Base-by-base conservation (phyloP, 2,797 vertebrate genomes). In the Acrocephalus scirpaceus region DNA sequence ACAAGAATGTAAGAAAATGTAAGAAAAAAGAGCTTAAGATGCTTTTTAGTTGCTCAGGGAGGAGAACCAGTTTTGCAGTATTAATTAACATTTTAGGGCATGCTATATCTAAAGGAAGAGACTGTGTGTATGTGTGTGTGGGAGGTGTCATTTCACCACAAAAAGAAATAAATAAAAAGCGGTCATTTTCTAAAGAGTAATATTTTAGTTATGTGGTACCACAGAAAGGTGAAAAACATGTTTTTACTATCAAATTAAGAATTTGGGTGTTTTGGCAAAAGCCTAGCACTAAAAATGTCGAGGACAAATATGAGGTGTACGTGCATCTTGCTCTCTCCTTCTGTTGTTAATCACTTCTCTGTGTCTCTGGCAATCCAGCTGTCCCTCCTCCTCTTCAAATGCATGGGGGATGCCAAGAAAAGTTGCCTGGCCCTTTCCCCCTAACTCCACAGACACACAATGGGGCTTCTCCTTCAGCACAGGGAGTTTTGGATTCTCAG, bases 81-180 rank as follows among this genome's bases (percentile, higher is more conserved):
- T 92, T 93, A 90, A 95, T 97, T 94, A 90, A 92, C 71, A 91
- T 83, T 94, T 94, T 56, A 80, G 84, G 77, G 38, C 77, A 88
- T 27, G 47, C 54, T 87, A 7, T n/a, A 86, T 62, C 64, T 87
- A 75, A 93, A 88, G 86, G 60, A 87, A 45, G 73, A 92, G 88
- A 76, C 40, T 25, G 26, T 48, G 27, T 76, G 14, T 65, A 13
- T 69, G 61, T 38, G 17, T 23, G 56, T 30, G 86, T 58, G 54
- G 71, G 90, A 77, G 32, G 80, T 76, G 58, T 88, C 38, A 58
- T 86, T 90, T 74, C 78, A 90, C 45, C 51, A 70, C 20, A 74
- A 62, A 73, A 86, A 70, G 20, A 82, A 86, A 84, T 72, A 84
- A 87, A 82, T 66, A 40, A 54, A 73, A 82, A 54, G 16, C 0